These are phyloP conservation scores for Dicaeum eximium DNA, from an alignment of 2,113 vertebrate species.

Conservation along the genomic window DNA sequence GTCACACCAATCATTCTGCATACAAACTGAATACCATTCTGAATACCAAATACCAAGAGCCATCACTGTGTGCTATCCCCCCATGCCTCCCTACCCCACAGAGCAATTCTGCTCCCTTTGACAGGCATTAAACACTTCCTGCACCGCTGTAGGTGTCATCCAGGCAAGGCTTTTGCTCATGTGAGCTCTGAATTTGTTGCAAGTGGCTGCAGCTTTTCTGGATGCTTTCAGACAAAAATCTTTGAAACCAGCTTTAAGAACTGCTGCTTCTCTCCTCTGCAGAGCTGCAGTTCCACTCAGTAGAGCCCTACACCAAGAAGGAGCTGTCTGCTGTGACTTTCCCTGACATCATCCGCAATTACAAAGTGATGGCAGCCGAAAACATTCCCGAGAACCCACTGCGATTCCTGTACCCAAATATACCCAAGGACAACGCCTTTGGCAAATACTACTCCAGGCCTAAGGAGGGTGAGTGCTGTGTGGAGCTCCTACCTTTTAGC, in stretches of 20 bases:
- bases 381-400: constrained; percentile 96
- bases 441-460: constrained; percentile 94
- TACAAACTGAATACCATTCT: background rate
- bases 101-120: background rate
- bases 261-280: background rate
- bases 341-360: constrained; percentile 93
- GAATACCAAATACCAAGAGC: background rate
- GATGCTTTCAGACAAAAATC: background rate
- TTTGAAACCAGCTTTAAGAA: background rate
- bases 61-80: background rate
- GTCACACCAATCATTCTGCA: background rate
- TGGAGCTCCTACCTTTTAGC: fast-evolving
- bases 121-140: background rate
- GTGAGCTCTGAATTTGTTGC: background rate
- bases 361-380: constrained; percentile 95
- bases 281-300: constrained; percentile 86
- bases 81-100: background rate
- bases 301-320: constrained; percentile 94
- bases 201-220: background rate
- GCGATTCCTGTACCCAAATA: constrained; percentile 86
- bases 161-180: background rate
- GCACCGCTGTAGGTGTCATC: background rate
- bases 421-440: constrained; percentile 92
- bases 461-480: constrained; percentile 79
- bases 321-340: constrained; percentile 91